Evolutionary conservation across 2,797 vertebrate species (phyloP).

Genomic region (Alauda arvensis): DNA sequence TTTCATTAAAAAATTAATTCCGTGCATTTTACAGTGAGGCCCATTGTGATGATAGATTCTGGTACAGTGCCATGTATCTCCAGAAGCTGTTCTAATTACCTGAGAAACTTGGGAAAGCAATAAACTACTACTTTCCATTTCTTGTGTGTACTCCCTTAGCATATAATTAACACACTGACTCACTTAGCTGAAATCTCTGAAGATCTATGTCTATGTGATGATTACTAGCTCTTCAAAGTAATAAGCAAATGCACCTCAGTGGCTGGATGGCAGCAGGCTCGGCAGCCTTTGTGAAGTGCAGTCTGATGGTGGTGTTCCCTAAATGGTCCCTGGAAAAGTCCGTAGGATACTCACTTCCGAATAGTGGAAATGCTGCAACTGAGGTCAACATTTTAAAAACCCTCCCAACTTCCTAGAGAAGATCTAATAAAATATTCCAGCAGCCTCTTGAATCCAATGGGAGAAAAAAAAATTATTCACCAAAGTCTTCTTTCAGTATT

Average conservation of each 20-base stretch:
- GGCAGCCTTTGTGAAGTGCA: not conserved
- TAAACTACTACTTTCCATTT: conserved; percentile 71
- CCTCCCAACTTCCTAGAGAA: not conserved
- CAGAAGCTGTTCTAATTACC: conserved; percentile 71
- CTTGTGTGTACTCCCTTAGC: conserved; percentile 64
- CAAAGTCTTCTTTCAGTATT: not conserved
- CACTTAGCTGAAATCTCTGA: conserved; percentile 61
- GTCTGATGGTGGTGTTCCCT: not conserved
- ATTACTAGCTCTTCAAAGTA: conserved; percentile 55
- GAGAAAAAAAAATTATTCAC: not conserved
- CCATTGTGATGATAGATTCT: conserved; percentile 72
- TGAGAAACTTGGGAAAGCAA: conserved; percentile 71
- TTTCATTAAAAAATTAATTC: conserved; percentile 77
- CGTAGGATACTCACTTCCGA: not conserved
- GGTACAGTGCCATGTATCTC: conserved; percentile 62
- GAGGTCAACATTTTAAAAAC: fast-evolving
- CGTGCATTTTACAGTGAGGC: conserved; percentile 56
- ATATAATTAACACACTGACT: conserved; percentile 71
- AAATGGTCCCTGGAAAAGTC: not conserved
- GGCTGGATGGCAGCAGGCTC: not conserved
- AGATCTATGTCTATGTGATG: conserved; percentile 52
- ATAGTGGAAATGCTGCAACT: not conserved
- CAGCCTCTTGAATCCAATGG: not conserved
- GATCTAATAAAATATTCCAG: not conserved
- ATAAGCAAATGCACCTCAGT: conserved; percentile 37